Base-by-base conservation (phyloP, 2,888 invertebrate genomes). In the Rhyacophila evoluta region DNA sequence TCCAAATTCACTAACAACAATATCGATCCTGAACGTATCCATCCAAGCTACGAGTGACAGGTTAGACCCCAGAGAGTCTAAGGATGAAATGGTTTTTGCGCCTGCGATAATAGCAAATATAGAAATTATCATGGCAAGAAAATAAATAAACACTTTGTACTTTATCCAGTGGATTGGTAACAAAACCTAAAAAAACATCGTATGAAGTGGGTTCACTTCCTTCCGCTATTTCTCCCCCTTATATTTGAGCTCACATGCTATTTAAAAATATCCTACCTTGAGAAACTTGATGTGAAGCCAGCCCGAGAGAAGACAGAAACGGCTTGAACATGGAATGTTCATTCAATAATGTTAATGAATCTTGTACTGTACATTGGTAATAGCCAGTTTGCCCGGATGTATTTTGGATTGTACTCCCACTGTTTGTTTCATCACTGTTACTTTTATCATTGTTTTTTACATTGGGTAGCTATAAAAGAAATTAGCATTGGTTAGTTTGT, bases 261-360 rank as follows among this genome's bases (percentile, higher is more conserved):
- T n/a, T n/a, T n/a, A n/a, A n/a, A n/a, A n/a, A n/a, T n/a, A n/a
- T 41, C 2, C 55, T 78, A 88, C 89, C 88, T 83, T 88, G 87
- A 0, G 88, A 88, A 85, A 97, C 93, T 88, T 97, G 96, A 84
- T 96, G 94, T 1, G 96, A 97, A 93, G 95, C 97, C 0, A 98
- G 95, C 0, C 97, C 98, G 36, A 98, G 90, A 79, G 96, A 95
- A 0, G 95, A 93, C 12, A 98, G 89, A 84, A 98, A 91, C 0
- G 98, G 98, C 86, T 97, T 97, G 87, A 97, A 97, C 84, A 97
- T 97, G 72, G 97, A 92, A 89, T 98, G 97, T 1, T 98, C 97
- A 88, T 98, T 98, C 79, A 98, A 91, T 77, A 98, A 89, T 86
- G 94, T 92, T 15, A 95, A 92, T 0, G 95, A 95, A 84, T 96